Evolutionary conservation across 1,140 invertebrate genomes (phyloP).

Genomic region (Zaprionus lachaisei): DNA sequence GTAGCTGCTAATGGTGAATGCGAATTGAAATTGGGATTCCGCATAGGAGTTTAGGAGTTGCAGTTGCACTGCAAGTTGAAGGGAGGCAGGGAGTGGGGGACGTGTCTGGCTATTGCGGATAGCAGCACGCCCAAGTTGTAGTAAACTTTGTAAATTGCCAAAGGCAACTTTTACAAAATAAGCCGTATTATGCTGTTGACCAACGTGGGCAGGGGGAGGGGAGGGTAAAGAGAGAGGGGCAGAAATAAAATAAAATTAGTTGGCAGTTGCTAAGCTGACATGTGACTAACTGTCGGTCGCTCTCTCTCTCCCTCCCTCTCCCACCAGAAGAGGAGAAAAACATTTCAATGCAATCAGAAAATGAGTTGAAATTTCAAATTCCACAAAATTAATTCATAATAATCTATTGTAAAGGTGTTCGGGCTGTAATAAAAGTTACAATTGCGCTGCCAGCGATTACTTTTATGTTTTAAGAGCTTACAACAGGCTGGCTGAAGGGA

Average conservation of each 20-base stretch:
- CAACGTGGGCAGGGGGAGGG: constrained; percentile 27
- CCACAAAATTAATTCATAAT: constrained; percentile 5
- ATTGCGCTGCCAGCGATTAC: constrained; percentile 38
- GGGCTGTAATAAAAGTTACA: constrained; percentile 34
- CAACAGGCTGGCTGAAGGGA: constrained; percentile 4
- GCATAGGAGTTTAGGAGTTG: constrained; percentile 24
- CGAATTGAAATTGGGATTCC: constrained; percentile 46
- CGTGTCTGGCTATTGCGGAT: constrained; percentile 10
- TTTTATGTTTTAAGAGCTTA: constrained; percentile 38
- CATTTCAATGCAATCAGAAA: constrained; percentile 1
- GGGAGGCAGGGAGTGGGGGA: too few species aligned
- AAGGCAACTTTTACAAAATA: constrained; percentile 77
- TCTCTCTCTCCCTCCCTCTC: too few species aligned
- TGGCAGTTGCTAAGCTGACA: constrained; percentile 45
- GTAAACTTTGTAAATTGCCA: constrained; percentile 77
- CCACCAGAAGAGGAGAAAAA: not conserved
- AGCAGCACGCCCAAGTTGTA: constrained; percentile 52
- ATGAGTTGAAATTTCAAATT: not conserved
- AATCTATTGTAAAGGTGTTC: not conserved
- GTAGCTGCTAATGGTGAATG: constrained; percentile 80
- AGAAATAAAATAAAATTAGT: constrained; percentile 53
- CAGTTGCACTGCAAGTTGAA: not conserved
- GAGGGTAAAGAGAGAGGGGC: constrained; percentile 14
- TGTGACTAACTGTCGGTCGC: constrained; percentile 41
- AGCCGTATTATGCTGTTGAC: constrained; percentile 68